Percentiles rank a stretch among this genome's conserved stretches.
Conservation (phyloP, 2,113 vertebrate species). For the Cygnus buccinator region DNA sequence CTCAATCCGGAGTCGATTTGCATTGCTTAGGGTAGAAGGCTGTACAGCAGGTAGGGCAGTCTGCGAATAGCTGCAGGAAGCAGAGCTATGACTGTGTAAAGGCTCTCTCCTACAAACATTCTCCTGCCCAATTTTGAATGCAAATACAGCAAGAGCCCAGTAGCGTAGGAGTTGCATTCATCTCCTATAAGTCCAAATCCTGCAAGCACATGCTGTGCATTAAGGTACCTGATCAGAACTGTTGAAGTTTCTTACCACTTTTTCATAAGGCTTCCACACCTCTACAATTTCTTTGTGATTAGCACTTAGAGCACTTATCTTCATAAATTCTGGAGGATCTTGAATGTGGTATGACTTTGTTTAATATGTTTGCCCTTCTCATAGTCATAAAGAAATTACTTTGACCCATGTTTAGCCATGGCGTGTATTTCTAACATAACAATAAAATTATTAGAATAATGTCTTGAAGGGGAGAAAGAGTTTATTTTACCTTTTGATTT, state of each 20-base stretch:
- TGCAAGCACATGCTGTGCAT: not conserved
- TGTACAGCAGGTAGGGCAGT: not conserved
- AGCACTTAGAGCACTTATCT: not conserved
- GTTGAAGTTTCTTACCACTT: not conserved
- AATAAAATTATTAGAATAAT: not conserved
- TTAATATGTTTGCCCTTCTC: accelerated
- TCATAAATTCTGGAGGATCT: not conserved
- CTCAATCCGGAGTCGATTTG: not conserved
- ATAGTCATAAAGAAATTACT: not conserved
- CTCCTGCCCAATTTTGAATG: not conserved
- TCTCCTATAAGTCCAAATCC: not conserved
- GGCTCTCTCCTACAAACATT: not conserved
- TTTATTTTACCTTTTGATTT: not conserved
- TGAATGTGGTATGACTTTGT: not conserved
- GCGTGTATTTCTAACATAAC: not conserved
- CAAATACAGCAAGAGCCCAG: not conserved
- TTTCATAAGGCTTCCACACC: accelerated
- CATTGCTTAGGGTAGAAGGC: not conserved
- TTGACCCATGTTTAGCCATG: not conserved
- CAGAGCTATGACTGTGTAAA: not conserved
- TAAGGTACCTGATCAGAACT: not conserved
- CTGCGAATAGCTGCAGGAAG: not conserved
- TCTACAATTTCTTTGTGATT: not conserved
- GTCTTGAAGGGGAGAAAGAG: not conserved
- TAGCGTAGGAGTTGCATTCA: not conserved